Evolutionary conservation across 2,888 invertebrate species (phyloP).

Genomic region (Gasteruption jaculator): DNA sequence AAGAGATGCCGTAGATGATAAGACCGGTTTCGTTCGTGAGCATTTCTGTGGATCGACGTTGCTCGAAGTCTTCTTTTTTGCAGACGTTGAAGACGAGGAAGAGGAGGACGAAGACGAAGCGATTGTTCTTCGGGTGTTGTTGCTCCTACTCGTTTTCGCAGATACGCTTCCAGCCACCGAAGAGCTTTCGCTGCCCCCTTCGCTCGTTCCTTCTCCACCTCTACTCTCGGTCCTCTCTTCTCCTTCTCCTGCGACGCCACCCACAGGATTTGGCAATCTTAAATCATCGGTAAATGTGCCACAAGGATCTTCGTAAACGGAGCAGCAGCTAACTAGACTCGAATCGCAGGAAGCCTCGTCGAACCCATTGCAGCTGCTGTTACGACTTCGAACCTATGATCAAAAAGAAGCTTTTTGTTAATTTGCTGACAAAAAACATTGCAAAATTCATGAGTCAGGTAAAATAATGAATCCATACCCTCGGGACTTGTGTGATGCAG

Average conservation of each 20-base stretch:
- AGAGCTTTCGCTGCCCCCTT: conserved; percentile 76
- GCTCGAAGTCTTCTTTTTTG: conserved; percentile 19
- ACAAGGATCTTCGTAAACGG: conserved; percentile 64
- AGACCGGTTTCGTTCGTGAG: too few species aligned
- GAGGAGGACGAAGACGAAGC: conserved; percentile 16
- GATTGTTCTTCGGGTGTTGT: conserved; percentile 22
- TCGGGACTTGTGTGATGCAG: conserved; percentile 52
- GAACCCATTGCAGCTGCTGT: conserved; percentile 61
- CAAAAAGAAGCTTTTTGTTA: conserved; percentile 39
- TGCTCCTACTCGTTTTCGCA: conserved; percentile 29
- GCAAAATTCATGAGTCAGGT: neutral
- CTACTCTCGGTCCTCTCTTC: conserved; percentile 32
- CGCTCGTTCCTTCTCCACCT: conserved; percentile 58
- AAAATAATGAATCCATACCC: conserved; percentile 33
- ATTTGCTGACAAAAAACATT: neutral
- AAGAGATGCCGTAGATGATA: too few species aligned
- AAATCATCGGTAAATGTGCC: conserved; percentile 50
- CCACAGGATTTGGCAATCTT: conserved; percentile 25
- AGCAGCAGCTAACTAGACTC: conserved; percentile 73
- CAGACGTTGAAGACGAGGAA: too few species aligned
- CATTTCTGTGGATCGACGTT: too few species aligned
- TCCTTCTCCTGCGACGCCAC: conserved; percentile 41
- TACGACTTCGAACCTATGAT: conserved; percentile 57
- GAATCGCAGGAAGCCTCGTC: conserved; percentile 72
- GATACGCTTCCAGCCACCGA: conserved; percentile 59